Evolutionary conservation across 2,797 vertebrate genomes (phyloP).

Genomic region (Peromyscus eremicus): DNA sequence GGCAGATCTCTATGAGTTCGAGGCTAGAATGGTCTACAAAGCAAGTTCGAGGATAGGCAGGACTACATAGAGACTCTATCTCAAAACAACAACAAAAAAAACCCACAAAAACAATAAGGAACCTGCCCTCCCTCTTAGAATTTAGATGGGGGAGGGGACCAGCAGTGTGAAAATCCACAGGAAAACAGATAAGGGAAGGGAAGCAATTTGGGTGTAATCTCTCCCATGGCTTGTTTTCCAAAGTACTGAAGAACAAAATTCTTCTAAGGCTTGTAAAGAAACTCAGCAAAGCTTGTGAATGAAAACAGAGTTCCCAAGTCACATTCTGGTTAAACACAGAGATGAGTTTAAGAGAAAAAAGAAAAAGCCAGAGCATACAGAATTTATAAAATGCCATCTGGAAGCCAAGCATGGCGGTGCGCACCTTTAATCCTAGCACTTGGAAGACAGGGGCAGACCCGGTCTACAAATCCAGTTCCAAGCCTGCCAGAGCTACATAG

Average conservation of each 20-base stretch:
- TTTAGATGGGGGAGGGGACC: background rate
- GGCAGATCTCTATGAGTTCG: background rate
- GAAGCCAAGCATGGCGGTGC: background rate
- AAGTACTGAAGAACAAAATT: background rate
- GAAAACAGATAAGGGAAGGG: background rate
- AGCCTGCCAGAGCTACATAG: background rate
- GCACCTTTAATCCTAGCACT: background rate
- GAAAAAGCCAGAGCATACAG: background rate
- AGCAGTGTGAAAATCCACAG: slow-evolving; percentile 40
- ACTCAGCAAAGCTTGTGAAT: background rate
- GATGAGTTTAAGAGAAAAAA: background rate
- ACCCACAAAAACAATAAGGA: background rate
- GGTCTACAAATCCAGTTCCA: background rate
- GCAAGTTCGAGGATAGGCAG: background rate
- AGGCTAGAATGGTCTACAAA: background rate
- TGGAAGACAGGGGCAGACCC: background rate
- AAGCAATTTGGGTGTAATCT: background rate
- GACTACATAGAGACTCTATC: background rate
- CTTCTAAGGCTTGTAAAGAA: background rate
- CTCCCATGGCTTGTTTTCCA: background rate
- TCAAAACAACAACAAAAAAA: background rate
- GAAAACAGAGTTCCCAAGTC: background rate
- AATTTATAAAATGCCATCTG: slow-evolving; percentile 31
- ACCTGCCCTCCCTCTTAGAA: background rate
- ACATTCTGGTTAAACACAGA: background rate